A percentile compares a stretch with the other conserved stretches of the same genome.
Conservation (phyloP, 1,140 invertebrate species). For the Ectropis grisescens region DNA sequence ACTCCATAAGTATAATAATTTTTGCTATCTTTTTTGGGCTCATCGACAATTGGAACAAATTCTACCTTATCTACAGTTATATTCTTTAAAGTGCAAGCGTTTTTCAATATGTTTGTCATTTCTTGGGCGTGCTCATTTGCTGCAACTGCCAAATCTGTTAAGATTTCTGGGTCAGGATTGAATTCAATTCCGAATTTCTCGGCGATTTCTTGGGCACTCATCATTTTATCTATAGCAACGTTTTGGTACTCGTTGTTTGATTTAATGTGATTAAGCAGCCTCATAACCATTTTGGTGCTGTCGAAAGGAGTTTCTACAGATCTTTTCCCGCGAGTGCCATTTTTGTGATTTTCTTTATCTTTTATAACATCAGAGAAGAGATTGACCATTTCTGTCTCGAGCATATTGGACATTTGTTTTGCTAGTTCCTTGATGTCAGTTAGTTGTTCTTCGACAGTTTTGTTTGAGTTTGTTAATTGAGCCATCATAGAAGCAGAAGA, state of each 20-base stretch:
- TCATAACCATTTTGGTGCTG: conserved; percentile 41
- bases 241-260: conserved; percentile 57
- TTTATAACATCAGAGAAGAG: conserved; percentile 33
- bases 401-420: conserved; percentile 31
- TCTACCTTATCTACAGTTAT: conserved; percentile 10
- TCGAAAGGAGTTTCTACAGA: conserved; percentile 46
- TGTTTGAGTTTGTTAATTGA: conserved; percentile 30
- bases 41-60: conserved; percentile 9
- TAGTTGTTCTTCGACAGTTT: conserved; percentile 44
- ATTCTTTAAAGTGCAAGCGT: conserved; percentile 31
- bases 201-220: conserved; percentile 59
- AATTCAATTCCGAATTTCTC: conserved; percentile 54
- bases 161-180: conserved; percentile 46
- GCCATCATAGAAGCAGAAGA: conserved; percentile 37
- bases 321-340: conserved; percentile 28
- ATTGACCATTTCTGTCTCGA: conserved; percentile 46
- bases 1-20: conserved; percentile 13
- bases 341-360: conserved; percentile 22
- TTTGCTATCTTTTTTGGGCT: conserved; percentile 6
- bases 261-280: conserved; percentile 54
- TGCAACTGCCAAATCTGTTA: conserved; percentile 39
- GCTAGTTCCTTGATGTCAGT: conserved; percentile 51
- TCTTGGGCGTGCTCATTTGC: conserved; percentile 48
- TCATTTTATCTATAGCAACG: conserved; percentile 60
- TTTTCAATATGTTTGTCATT: conserved; percentile 37